Evolutionary conservation across 2,888 invertebrate species (phyloP), one percentile per base, ranked within the genome.

Genomic region (Chymomyza caudatula): DNA sequence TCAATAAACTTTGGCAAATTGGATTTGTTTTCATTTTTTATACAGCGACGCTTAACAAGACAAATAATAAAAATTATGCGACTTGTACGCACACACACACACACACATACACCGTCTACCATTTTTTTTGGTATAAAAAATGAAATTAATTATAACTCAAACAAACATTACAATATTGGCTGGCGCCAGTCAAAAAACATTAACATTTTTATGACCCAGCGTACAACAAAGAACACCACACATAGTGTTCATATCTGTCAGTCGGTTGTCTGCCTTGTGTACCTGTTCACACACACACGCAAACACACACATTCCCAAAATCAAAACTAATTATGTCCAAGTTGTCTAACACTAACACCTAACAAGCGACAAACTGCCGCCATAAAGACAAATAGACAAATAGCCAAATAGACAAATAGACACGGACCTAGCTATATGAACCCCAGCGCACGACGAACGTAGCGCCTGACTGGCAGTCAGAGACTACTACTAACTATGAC

Each of bases 131-230:
- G 60, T 65, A 65, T 63, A 59, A 74, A 66, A 76, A 70, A 79
- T 80, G 67, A 83, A 83, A 86, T 85, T 87, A 85, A 85, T 85
- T 85, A 85, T 82, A 87, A 87, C 79, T 86, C 82, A 85, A 79
- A 77, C 85, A 85, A 85, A 79, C 73, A 85, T 85, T 85, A 85
- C 85, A 87, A 77, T 78, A 73, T 79, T 77, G 85, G 76, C 78
- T 85, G 85, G 85, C 85, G 85, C 85, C 85, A 85, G 85, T 80
- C 87, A 75, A 76, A 85, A 85, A 79, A 76, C 87, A 87, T 87
- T 87, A 85, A 83, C 85, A 86, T 86, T 86, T 85, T 85, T 85
- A 87, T 85, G 80, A 77, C 75, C 71, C 83, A 79, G 64, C 83
- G 69, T 55, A 79, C 79, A 86, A 85, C 86, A 82, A 86, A 86